Base-by-base conservation (phyloP, 2,113 vertebrate genomes). In the Columba livia region DNA sequence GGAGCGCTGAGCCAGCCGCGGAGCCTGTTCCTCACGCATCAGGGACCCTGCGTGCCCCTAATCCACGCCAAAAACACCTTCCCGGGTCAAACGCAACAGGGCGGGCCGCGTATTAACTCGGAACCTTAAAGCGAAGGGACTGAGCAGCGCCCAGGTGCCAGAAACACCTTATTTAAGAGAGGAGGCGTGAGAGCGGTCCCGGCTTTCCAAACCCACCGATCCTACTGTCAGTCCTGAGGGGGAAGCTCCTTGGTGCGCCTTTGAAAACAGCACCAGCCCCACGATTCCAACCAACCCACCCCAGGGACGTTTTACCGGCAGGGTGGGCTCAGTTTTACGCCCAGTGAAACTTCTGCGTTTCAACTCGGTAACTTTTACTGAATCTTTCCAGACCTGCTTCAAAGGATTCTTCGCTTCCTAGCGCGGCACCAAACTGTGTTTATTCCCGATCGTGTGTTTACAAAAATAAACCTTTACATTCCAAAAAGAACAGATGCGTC, bases 11-110 rank as follows among this genome's bases (percentile, higher is more conserved):
- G 94, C 91, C 58, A 79, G 95, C 89, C 83, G 0, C 5, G 82
- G n/a, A 86, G 90, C 50, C 75, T 29, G 47, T 13, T n/a, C 92
- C 89, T 95, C 85, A 86, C 11, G 69, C 90, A 70, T 74, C 92
- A 88, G 88, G 83, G 9, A 78, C 53, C 89, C 94, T 85, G 64
- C 93, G 6, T 92, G 93, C 13, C 0, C 34, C 90, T 95, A 88
- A 97, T 80, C 94, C 88, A 38, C 21, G 31, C 15, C 58, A 5
- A 58, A 95, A 73, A 80, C 67, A 40, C 40, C 64, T 64, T 36
- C 79, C 79, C 15, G 54, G 44, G 17, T 47, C 44, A 18, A 47
- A 47, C 18, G 44, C 44, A 47, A 19, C 44, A 9, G 44, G 10
- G 44, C 18, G 18, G 44, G 7, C 18, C 18, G 10, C 4, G 13